Evolutionary conservation across 2,113 vertebrate species (phyloP).

Genomic region (Apaloderma vittatum): DNA sequence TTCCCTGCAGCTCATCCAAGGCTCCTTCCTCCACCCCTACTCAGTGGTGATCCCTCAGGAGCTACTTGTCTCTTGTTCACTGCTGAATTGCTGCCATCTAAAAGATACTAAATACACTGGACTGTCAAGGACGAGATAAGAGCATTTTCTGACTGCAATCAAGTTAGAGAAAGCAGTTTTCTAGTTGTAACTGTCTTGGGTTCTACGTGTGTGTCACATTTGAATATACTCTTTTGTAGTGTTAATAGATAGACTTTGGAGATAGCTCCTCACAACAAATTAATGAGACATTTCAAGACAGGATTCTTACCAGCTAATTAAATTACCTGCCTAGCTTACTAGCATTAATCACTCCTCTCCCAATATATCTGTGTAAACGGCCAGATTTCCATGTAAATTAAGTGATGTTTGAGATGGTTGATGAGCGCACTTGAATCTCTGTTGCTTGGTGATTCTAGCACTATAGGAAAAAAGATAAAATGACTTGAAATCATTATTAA

Average conservation of each 20-base stretch:
- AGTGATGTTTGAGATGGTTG: background rate
- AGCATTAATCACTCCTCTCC: constrained; percentile 28
- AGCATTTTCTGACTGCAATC: background rate
- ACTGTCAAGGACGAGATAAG: background rate
- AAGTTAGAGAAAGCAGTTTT: background rate
- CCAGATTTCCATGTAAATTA: background rate
- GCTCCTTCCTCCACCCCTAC: background rate
- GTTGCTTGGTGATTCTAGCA: constrained; percentile 21
- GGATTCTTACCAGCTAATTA: constrained; percentile 60
- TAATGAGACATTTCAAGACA: constrained; percentile 44
- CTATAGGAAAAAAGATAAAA: background rate
- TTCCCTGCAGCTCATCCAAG: background rate
- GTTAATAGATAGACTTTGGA: background rate
- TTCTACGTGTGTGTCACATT: background rate
- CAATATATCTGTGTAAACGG: constrained; percentile 45
- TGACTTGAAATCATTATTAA: constrained; percentile 13
- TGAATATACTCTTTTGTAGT: background rate
- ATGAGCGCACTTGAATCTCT: background rate
- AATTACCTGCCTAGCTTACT: constrained; percentile 48
- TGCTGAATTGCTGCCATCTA: background rate
- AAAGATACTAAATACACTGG: background rate
- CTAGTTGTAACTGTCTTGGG: background rate
- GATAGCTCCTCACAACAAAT: constrained; percentile 13
- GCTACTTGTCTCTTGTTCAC: background rate
- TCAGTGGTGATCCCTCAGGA: background rate